phyloP scores from a whole-genome alignment of 2,797 vertebrate genomes.

The Arnoldichthys spilopterus region DNA sequence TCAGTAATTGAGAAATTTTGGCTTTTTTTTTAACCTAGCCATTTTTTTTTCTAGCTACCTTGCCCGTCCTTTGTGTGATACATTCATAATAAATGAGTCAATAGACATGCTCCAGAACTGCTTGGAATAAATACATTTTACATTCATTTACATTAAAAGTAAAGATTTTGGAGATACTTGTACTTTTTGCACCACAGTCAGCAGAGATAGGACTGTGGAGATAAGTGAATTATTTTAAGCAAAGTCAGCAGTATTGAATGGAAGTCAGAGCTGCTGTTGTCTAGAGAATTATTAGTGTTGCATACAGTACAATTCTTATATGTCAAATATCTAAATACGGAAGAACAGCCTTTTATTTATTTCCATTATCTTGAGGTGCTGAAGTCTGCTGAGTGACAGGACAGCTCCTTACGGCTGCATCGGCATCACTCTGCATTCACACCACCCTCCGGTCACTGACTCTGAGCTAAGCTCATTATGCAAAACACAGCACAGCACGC shows the following conservation, averaged over 20 bases:
- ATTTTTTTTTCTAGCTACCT: too few species aligned
- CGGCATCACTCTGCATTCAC: slow-evolving; percentile 40
- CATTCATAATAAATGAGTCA: too few species aligned
- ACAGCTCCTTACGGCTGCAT: slow-evolving; percentile 31
- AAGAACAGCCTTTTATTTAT: slow-evolving; percentile 29
- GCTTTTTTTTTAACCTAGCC: too few species aligned
- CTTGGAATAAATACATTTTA: background rate
- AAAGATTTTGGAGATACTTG: too few species aligned
- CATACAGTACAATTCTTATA: background rate
- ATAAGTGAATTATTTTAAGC: background rate
- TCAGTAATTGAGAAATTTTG: too few species aligned
- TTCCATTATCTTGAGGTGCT: slow-evolving; percentile 28
- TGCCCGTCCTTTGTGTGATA: too few species aligned
- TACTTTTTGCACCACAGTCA: too few species aligned
- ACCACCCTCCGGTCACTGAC: slow-evolving; percentile 22
- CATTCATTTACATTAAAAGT: too few species aligned
- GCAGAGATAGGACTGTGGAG: background rate
- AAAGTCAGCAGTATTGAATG: background rate
- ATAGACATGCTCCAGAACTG: too few species aligned
- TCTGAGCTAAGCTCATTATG: slow-evolving; percentile 57
- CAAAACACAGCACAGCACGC: slow-evolving; percentile 51
- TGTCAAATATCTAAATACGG: slow-evolving; percentile 23
- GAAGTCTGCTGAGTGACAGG: slow-evolving; percentile 37
- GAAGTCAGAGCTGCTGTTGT: too few species aligned
- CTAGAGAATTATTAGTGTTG: background rate